A percentile compares a stretch with the other conserved stretches of the same genome.
phyloP scores from a whole-genome alignment of 2,888 invertebrate species.

The Oxystoma pomonae region DNA sequence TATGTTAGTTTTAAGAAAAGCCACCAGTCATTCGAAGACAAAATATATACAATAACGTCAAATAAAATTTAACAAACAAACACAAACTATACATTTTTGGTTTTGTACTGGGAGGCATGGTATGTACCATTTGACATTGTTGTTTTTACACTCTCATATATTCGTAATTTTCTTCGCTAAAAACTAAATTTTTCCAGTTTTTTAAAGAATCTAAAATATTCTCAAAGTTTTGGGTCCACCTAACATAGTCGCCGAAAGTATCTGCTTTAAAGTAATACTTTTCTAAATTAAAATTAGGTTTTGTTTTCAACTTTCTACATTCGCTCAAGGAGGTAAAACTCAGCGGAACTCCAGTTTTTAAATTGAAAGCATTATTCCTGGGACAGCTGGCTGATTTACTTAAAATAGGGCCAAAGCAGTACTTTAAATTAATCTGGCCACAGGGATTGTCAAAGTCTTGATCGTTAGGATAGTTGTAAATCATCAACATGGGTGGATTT shows the following conservation, averaged over 20 bases:
- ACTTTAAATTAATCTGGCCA: constrained; percentile 44
- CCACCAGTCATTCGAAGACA: too few relatives aligned
- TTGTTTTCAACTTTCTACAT: constrained; percentile 12
- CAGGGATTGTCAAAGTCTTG: constrained; percentile 42
- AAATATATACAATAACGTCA: too few relatives aligned
- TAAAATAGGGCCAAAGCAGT: constrained; percentile 35
- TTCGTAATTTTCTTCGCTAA: constrained; percentile 20
- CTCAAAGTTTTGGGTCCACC: constrained; percentile 42
- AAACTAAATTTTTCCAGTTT: constrained; percentile 25
- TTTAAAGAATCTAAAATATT: constrained; percentile 25
- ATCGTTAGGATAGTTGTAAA: constrained; percentile 53
- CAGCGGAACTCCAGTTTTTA: constrained; percentile 37
- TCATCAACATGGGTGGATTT: constrained; percentile 44
- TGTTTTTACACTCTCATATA: background rate
- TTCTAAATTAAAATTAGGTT: constrained; percentile 23
- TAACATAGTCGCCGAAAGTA: constrained; percentile 45
- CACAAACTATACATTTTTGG: too few relatives aligned
- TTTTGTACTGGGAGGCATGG: too few relatives aligned
- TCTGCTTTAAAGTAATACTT: constrained; percentile 49
- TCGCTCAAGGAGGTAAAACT: constrained; percentile 11
- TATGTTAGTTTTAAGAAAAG: too few relatives aligned
- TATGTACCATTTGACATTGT: background rate
- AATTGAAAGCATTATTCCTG: constrained; percentile 46
- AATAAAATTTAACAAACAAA: too few relatives aligned
- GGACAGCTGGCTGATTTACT: constrained; percentile 47